Conservation (phyloP, 2,888 invertebrate genomes). For the Ormia ochracea region DNA sequence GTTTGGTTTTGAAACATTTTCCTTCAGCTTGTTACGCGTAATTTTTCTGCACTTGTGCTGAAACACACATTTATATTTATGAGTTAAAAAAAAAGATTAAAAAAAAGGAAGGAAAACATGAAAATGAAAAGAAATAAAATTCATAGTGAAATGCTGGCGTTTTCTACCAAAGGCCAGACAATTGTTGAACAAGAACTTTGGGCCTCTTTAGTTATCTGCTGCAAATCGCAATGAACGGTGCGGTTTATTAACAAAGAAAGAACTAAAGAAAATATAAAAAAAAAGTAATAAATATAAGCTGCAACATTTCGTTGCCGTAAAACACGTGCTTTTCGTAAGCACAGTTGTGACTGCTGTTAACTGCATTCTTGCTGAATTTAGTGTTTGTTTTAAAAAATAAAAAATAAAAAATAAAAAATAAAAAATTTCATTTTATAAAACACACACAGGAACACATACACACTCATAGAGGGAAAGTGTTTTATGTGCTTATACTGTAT, state of each 20-base stretch:
- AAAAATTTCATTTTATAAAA: too few relatives aligned
- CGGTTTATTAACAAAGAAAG: conserved; percentile 27
- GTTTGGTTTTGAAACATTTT: conserved; percentile 23
- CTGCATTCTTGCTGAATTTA: background rate
- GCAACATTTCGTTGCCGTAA: conserved; percentile 18
- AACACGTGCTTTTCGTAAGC: background rate
- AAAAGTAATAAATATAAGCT: background rate
- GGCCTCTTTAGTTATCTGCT: conserved; percentile 61
- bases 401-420: conserved; percentile 9
- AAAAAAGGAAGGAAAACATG: background rate
- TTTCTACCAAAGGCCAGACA: conserved; percentile 53
- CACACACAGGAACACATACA: background rate
- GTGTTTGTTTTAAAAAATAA: conserved; percentile 3
- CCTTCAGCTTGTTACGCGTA: conserved; percentile 59
- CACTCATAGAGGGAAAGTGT: background rate
- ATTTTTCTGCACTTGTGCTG: conserved; percentile 60
- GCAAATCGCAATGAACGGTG: conserved; percentile 60
- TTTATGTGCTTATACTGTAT: conserved; percentile 7
- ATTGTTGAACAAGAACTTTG: conserved; percentile 60
- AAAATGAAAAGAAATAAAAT: conserved; percentile 32
- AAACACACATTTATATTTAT: conserved; percentile 52
- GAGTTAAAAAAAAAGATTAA: conserved; percentile 29
- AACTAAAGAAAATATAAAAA: background rate
- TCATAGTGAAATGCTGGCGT: conserved; percentile 34
- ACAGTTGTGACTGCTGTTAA: background rate